Conservation (phyloP, 92 coral and sea anemone species). For the Umimayanthus kanabou region DNA sequence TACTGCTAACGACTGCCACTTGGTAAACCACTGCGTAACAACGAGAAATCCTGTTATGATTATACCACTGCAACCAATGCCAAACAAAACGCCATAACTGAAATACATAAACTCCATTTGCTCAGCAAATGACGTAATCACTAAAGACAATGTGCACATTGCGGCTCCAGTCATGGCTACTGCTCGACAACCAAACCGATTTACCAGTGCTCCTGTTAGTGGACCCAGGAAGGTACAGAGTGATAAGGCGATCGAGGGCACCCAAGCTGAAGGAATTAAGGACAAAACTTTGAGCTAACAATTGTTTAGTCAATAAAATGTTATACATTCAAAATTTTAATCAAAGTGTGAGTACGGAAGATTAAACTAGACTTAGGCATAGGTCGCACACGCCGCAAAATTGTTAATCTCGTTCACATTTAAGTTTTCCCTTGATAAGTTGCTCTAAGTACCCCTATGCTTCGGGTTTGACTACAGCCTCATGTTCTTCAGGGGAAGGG, state of each 20-base stretch:
- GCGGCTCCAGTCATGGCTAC: slow-evolving; percentile 15
- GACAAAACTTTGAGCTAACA: background rate
- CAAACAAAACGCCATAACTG: slow-evolving; percentile 18
- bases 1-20: slow-evolving; percentile 8
- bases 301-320: no score
- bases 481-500: no score
- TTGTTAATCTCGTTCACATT: no score
- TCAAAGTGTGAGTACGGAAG: no score
- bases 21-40: background rate
- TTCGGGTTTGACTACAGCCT: no score
- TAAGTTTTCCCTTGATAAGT: no score
- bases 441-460: no score
- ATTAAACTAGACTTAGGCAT: no score
- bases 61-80: background rate
- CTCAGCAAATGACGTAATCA: slow-evolving; percentile 13
- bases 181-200: slow-evolving; percentile 25
- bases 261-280: slow-evolving; percentile 14
- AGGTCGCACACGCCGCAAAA: no score
- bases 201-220: slow-evolving; percentile 16
- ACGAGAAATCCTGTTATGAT: background rate
- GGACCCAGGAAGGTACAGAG: slow-evolving; percentile 25
- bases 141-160: slow-evolving; percentile 8
- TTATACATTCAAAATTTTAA: no score
- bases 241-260: slow-evolving; percentile 10
- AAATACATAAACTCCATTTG: slow-evolving; percentile 24